phyloP scores from a whole-genome alignment of 1,140 invertebrate genomes.

The Listronotus oregonensis region DNA sequence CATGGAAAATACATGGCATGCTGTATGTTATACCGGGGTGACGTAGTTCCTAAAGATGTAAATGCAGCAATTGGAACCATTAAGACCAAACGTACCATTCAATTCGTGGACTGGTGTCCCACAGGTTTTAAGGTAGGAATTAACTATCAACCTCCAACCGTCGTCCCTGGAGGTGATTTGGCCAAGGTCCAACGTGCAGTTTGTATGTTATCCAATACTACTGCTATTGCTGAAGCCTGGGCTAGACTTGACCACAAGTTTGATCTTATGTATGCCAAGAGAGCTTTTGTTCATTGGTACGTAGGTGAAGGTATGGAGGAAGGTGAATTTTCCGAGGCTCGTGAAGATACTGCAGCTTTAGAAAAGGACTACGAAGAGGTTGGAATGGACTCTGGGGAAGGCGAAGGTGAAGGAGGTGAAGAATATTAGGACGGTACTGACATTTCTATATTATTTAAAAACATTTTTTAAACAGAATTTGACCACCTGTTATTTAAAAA shows the following conservation, averaged over 20 bases:
- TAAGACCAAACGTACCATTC: conserved; percentile 74
- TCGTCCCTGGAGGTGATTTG: conserved; percentile 75
- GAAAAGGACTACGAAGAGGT: conserved; percentile 77
- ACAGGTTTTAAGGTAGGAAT: conserved; percentile 75
- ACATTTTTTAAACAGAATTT: too few relatives aligned
- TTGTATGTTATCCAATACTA: conserved; percentile 71
- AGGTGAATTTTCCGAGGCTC: conserved; percentile 82
- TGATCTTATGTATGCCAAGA: conserved; percentile 79
- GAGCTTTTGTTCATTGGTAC: conserved; percentile 80
- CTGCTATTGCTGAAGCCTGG: conserved; percentile 72
- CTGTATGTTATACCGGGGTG: conserved; percentile 71
- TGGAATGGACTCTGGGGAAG: conserved; percentile 49
- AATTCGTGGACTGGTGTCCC: conserved; percentile 74
- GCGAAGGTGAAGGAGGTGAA: conserved; percentile 52
- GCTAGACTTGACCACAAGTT: conserved; percentile 79
- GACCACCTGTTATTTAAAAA: too few relatives aligned
- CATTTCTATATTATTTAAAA: too few relatives aligned
- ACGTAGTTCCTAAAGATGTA: conserved; percentile 64
- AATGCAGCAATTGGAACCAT: conserved; percentile 82
- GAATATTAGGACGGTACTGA: conserved; percentile 51
- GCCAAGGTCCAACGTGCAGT: conserved; percentile 67
- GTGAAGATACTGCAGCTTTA: conserved; percentile 81
- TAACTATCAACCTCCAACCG: conserved; percentile 74
- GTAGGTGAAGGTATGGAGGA: conserved; percentile 79
- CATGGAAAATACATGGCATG: conserved; percentile 77